Conservation (phyloP, 2,113 vertebrate species). For the Castor canadensis region DNA sequence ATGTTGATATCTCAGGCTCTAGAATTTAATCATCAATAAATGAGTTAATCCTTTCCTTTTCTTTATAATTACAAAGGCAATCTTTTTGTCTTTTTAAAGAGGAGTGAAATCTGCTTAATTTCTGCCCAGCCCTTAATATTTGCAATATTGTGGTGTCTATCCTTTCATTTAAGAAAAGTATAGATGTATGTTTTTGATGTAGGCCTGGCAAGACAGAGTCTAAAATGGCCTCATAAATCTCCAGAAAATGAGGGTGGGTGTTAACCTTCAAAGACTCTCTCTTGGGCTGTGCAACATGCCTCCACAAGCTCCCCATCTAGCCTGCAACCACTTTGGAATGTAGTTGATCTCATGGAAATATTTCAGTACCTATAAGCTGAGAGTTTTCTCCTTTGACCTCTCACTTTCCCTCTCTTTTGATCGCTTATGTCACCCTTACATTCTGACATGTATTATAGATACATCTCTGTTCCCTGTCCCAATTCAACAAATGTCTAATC, state of each 20-base stretch:
- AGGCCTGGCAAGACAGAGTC: not conserved
- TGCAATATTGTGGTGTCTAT: not conserved
- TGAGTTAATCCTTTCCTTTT: not conserved
- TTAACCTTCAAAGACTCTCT: conserved; percentile 57
- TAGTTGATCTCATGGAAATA: conserved; percentile 56
- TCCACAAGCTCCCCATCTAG: conserved; percentile 8
- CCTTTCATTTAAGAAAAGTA: conserved; percentile 24
- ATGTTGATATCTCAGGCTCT: not conserved
- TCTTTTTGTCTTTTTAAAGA: not conserved
- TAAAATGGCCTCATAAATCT: conserved; percentile 63
- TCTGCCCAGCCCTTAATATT: not conserved
- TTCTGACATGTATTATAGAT: conserved; percentile 11
- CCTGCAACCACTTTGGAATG: conserved; percentile 49
- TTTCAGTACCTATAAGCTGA: not conserved
- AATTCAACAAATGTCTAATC: conserved; percentile 29
- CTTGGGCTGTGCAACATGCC: not conserved
- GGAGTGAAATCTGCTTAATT: not conserved
- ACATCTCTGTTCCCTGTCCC: not conserved
- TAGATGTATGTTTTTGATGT: conserved; percentile 29
- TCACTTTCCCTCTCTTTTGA: conserved; percentile 28
- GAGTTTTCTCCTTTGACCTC: conserved; percentile 49
- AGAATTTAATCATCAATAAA: not conserved
- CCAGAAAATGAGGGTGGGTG: conserved; percentile 44
- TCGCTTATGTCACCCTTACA: conserved; percentile 10
- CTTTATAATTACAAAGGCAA: conserved; percentile 19